These are phyloP conservation scores for Odontocerum albicorne DNA, from an alignment of 2,888 invertebrate genomes.

Conservation along the genomic window DNA sequence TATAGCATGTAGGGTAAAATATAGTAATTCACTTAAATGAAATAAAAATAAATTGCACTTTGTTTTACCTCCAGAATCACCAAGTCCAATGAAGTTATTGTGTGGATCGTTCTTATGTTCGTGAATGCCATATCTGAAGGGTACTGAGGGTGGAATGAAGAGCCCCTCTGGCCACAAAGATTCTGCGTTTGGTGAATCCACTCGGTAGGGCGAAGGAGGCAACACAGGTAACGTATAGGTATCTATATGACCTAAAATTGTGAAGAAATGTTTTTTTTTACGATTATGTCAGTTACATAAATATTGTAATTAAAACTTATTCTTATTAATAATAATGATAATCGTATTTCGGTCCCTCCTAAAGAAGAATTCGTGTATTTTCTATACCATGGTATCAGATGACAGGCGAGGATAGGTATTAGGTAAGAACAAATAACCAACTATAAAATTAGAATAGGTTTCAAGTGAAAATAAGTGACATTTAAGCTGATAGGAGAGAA, in stretches of 20 bases:
- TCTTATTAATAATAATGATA: no score
- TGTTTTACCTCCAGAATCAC: neutral
- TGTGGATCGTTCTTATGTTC: neutral
- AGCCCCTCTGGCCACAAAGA: slow-evolving; percentile 60
- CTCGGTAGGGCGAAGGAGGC: slow-evolving; percentile 54
- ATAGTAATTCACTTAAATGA: neutral
- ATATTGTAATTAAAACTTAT: no score
- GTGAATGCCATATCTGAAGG: slow-evolving; percentile 38
- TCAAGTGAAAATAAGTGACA: no score
- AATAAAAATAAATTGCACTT: neutral
- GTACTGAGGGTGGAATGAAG: slow-evolving; percentile 52
- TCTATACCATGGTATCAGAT: no score
- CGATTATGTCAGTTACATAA: no score
- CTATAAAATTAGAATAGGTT: no score
- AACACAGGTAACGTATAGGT: slow-evolving; percentile 43
- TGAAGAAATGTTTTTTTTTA: no score
- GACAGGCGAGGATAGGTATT: no score
- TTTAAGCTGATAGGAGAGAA: no score
- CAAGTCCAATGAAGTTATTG: neutral
- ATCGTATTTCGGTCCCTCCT: no score
- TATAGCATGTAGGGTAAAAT: neutral
- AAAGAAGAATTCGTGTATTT: no score
- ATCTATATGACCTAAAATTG: slow-evolving; percentile 28
- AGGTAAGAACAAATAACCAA: no score
- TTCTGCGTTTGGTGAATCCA: slow-evolving; percentile 57